Base-by-base conservation (phyloP, 2,113 vertebrate genomes). In the Prinia subflava region DNA sequence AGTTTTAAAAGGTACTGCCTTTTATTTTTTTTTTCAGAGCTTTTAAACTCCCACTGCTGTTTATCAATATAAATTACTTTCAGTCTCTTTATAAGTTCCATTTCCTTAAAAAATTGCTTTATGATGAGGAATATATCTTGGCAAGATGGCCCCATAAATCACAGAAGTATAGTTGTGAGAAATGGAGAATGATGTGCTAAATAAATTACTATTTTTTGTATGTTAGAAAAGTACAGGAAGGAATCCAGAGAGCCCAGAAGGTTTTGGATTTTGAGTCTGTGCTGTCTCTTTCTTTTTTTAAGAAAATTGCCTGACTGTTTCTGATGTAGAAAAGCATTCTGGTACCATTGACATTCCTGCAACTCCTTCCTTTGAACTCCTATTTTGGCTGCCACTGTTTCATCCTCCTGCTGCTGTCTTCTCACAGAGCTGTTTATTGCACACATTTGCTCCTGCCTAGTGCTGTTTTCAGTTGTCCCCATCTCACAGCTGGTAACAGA, bases 401-500 rank as follows among this genome's bases (percentile, higher is more conserved):
- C 37, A 70, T 20, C 18, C 21, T 33, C 30, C 67, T 76, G n/a
- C 47, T 71, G 56, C 39, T 53, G 7, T 33, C 22, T 84, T 74
- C 50, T 37, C n/a, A 53, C 14, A 50, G 15, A 50, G 19, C 20
- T 33, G 47, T 74, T 74, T 56, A 46, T 33, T 41, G 60, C 35
- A 42, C 25, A 7, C 14, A 22, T 70, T 55, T 84, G 82, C 24
- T 69, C 33, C 59, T 71, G 44, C 39, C 50, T 35, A 10, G 5
- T 67, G 46, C 20, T 47, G 33, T 31, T 78, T 81, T 42, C 41
- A 50, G 39, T 37, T 77, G 41, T 53, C 39, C 50, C 65, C 5
- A 0, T 74, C 46, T 53, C 11, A 9, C 0, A 0, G 10, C 20
- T 68, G 50, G 25, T 55, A 15, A 33, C 52, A 90, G 74, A 42